Conservation (phyloP, 2,113 vertebrate species). For the Bos taurus region DNA sequence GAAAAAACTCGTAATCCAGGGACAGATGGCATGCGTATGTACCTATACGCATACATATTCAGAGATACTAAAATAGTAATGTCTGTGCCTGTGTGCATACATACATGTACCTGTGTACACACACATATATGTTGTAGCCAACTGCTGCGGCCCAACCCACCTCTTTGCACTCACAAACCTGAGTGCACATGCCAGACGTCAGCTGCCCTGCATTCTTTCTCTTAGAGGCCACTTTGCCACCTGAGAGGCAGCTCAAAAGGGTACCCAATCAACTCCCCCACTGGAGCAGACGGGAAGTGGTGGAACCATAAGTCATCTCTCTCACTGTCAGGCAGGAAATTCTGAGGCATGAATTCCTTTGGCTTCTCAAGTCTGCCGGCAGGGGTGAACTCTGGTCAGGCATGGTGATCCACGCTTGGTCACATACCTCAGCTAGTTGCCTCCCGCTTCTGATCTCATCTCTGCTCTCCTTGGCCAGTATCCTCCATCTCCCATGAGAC, state of each 20-base stretch:
- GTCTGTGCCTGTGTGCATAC: neutral
- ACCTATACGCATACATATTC: neutral
- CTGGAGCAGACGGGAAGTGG: neutral
- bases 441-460: neutral
- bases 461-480: neutral
- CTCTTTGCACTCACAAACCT: neutral
- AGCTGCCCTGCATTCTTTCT: neutral
- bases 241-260: neutral
- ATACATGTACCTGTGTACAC: neutral
- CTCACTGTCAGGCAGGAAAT: neutral
- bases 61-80: neutral
- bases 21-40: accelerated
- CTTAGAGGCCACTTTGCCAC: neutral
- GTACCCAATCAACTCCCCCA: accelerated
- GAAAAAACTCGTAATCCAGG: neutral
- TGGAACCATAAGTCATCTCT: neutral
- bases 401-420: accelerated
- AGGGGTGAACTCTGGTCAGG: neutral
- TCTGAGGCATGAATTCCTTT: neutral
- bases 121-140: accelerated
- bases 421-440: neutral
- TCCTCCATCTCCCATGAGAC: neutral
- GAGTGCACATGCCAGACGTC: neutral
- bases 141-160: neutral
- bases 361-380: neutral